phyloP scores from a whole-genome alignment of 2,113 vertebrate species.

The Cynopterus brachyotis region DNA sequence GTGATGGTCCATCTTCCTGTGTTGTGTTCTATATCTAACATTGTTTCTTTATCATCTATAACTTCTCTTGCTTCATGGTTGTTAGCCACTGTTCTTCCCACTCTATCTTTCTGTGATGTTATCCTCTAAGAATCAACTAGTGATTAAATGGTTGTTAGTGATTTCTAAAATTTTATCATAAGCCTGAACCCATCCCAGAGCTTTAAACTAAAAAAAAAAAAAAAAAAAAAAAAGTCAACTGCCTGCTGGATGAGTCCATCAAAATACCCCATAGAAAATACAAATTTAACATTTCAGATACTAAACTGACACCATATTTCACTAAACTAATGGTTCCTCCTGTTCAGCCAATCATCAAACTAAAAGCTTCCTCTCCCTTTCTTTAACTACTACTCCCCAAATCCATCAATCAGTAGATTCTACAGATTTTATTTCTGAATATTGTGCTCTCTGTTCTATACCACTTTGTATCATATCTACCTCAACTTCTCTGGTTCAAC shows the following conservation, averaged over 20 bases:
- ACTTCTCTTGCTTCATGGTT: background rate
- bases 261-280: background rate
- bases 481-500: background rate
- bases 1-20: background rate
- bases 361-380: background rate
- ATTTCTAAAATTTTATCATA: background rate
- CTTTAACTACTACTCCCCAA: background rate
- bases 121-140: background rate
- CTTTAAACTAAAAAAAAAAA: background rate
- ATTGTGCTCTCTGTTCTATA: background rate
- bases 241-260: background rate
- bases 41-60: background rate
- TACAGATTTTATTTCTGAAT: background rate
- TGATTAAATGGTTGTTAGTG: background rate
- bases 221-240: background rate
- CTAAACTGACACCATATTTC: background rate
- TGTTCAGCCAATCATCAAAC: background rate
- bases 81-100: background rate
- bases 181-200: background rate
- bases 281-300: background rate
- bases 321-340: background rate
- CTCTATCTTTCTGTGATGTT: background rate
- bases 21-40: background rate
- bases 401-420: background rate
- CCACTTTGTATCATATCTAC: background rate